These are phyloP conservation scores for Aphidius ervi DNA, from an alignment of 1,140 invertebrate genomes.

Conservation along the genomic window DNA sequence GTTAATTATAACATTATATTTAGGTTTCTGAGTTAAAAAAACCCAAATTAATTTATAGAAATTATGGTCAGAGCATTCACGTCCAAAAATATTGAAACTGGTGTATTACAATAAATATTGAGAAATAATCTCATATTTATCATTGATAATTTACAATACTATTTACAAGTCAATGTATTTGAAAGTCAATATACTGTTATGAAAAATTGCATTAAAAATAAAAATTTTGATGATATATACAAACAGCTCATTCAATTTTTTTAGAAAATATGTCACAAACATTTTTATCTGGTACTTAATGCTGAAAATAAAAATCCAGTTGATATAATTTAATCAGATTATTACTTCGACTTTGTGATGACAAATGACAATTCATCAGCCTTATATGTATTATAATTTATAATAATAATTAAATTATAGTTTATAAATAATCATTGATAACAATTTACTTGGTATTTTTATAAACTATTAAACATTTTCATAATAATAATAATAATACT, in stretches of 20 bases:
- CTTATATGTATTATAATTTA: too few relatives aligned
- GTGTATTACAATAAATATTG: slow-evolving; percentile 68
- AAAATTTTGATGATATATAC: slow-evolving; percentile 78
- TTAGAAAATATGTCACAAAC: slow-evolving; percentile 70
- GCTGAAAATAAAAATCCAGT: slow-evolving; percentile 43
- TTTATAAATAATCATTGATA: too few relatives aligned
- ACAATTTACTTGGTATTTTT: too few relatives aligned
- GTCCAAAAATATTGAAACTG: slow-evolving; percentile 53
- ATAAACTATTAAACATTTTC: too few relatives aligned
- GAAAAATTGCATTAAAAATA: slow-evolving; percentile 65
- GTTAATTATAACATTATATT: slow-evolving; percentile 81
- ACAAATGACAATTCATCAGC: slow-evolving; percentile 14
- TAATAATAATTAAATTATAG: too few relatives aligned
- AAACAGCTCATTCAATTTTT: slow-evolving; percentile 75
- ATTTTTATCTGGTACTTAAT: slow-evolving; percentile 53
- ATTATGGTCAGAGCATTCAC: slow-evolving; percentile 69
- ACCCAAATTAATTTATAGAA: slow-evolving; percentile 80
- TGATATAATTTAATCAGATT: slow-evolving; percentile 43
- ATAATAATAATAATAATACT: too few relatives aligned
- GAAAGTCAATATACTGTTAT: slow-evolving; percentile 75
- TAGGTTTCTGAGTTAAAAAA: slow-evolving; percentile 74
- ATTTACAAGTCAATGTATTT: slow-evolving; percentile 82
- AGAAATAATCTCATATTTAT: slow-evolving; percentile 81
- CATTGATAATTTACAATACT: slow-evolving; percentile 86
- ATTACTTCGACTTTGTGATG: slow-evolving; percentile 46